Base-by-base conservation (phyloP, 2,888 invertebrate species). In the Pinctada fucata region DNA sequence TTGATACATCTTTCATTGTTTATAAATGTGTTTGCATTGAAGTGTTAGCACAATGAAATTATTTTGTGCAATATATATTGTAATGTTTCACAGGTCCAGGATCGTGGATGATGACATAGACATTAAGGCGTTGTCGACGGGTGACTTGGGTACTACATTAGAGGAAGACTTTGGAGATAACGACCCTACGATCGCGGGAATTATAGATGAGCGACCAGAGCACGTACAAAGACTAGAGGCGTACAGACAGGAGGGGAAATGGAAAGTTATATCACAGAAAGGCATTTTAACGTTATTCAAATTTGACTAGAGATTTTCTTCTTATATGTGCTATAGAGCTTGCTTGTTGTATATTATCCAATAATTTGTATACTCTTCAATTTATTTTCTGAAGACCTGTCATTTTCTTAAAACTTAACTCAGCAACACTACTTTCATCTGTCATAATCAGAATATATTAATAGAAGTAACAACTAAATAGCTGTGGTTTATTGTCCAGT, bases 101-200 rank as follows among this genome's bases (percentile, higher is more conserved):
- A 96, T 98, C 81, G 96, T 97, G 79, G 97, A 97, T 90, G 97
- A 97, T 93, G 97, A 97, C 91, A 92, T 96, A 72, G 95, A 95
- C 84, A 85, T 95, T 3, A 94, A 94, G 2, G 94, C 94, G 76
- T 93, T 95, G 50, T 93, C 95, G 52, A 93, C 95, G 0, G 91
- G 95, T 0, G 94, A 95, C 72, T n/a, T 83, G 47, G 95, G 95
- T 66, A 94, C 95, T 80, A 93, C 95, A 64, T 95, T 96, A 75
- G 94, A 96, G 2, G 94, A 95, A 48, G 94, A 95, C 76, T 94
- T 95, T 0, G 95, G 94, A n/a, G 98, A 98, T 90, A 97, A 98
- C 92, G 97, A 96, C 0, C 98, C 98, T 0, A 96, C 96, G 91
- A 95, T 98, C 82, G 97, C 96, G 0, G 97, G 96, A 1, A 94